Evolutionary conservation across 1,140 invertebrate genomes (phyloP).

Genomic region (Chymomyza costata): DNA sequence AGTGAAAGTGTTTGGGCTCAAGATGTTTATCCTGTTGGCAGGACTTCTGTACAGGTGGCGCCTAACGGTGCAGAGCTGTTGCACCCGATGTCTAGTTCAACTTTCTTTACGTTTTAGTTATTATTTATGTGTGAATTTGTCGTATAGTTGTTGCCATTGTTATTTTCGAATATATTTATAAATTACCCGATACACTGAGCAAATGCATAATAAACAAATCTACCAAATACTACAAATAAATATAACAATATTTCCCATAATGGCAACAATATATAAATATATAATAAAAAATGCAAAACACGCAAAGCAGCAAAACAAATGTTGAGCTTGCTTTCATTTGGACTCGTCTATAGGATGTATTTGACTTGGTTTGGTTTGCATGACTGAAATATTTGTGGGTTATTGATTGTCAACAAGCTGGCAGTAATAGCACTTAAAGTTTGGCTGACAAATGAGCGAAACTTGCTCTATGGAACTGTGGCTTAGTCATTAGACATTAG

Average conservation of each 20-base stretch:
- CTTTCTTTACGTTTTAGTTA: too few relatives aligned
- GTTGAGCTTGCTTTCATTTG: slow-evolving; percentile 37
- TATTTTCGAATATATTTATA: too few relatives aligned
- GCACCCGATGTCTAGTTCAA: too few relatives aligned
- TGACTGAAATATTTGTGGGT: slow-evolving; percentile 55
- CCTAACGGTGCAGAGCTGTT: slow-evolving; percentile 27
- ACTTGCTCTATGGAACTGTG: slow-evolving; percentile 1
- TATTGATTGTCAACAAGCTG: slow-evolving; percentile 58
- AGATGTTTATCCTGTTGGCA: slow-evolving; percentile 25
- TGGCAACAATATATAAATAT: slow-evolving; percentile 31
- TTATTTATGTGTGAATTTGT: too few relatives aligned
- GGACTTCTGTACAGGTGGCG: slow-evolving; percentile 15
- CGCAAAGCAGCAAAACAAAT: slow-evolving; percentile 37
- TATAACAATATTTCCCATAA: slow-evolving; percentile 61
- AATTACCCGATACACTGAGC: not conserved
- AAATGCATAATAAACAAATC: slow-evolving; percentile 25
- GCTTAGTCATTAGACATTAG: slow-evolving; percentile 46
- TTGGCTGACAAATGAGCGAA: slow-evolving; percentile 51
- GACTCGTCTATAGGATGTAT: slow-evolving; percentile 9
- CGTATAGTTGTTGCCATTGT: too few relatives aligned
- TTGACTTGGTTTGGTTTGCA: slow-evolving; percentile 22
- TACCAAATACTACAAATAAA: slow-evolving; percentile 64
- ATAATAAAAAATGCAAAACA: slow-evolving; percentile 52
- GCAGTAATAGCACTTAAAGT: slow-evolving; percentile 52
- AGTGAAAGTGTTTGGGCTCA: slow-evolving; percentile 48